A percentile compares a stretch with the other conserved stretches of the same genome.
phyloP scores from a whole-genome alignment of 2,888 invertebrate species.

The Andrena praecox region DNA sequence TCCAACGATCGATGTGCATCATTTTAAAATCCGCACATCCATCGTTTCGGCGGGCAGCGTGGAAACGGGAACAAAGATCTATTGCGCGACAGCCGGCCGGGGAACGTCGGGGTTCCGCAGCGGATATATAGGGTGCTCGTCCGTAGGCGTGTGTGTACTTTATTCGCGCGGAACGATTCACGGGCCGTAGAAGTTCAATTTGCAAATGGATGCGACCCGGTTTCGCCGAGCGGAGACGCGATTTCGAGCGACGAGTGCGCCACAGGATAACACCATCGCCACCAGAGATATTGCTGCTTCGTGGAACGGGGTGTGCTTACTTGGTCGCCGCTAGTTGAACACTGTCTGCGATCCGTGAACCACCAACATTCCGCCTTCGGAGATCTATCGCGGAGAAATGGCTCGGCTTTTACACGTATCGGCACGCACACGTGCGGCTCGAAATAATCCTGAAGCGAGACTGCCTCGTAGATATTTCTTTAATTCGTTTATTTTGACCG shows the following conservation, averaged over 20 bases:
- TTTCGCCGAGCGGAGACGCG: constrained; percentile 18
- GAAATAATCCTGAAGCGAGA: too few relatives aligned
- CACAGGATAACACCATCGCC: constrained; percentile 4
- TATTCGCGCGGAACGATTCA: constrained; percentile 37
- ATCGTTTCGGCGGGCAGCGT: background rate
- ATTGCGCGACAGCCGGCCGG: constrained; percentile 28
- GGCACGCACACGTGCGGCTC: too few relatives aligned
- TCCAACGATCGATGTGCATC: constrained; percentile 32
- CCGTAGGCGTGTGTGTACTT: constrained; percentile 7
- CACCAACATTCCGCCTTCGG: background rate
- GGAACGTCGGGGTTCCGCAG: constrained; percentile 5
- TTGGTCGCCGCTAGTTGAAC: background rate
- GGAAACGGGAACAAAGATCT: constrained; percentile 43
- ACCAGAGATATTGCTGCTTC: constrained; percentile 28
- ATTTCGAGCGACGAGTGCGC: background rate
- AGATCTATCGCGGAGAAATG: too few relatives aligned
- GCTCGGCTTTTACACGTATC: too few relatives aligned
- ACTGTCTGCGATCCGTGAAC: background rate
- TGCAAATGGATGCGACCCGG: constrained; percentile 62
- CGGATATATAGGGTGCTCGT: background rate
- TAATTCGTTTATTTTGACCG: too few relatives aligned
- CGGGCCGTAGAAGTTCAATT: constrained; percentile 56
- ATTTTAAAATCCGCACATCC: constrained; percentile 27
- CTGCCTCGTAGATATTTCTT: too few relatives aligned
- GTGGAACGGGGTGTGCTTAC: background rate